Base-by-base conservation (phyloP, 2,888 invertebrate species). In the Noctua janthina region DNA sequence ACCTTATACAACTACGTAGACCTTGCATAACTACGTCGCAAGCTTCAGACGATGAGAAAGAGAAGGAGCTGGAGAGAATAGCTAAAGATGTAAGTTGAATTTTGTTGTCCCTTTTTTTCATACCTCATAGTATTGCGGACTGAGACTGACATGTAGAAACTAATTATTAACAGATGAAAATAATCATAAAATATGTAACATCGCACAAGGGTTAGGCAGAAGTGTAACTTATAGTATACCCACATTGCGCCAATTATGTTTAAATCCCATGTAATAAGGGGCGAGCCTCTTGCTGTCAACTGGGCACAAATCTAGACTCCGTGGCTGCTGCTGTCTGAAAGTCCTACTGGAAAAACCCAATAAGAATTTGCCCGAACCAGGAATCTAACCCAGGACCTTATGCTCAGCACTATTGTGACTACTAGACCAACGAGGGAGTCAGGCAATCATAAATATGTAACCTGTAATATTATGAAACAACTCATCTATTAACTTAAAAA, bases 61-160 rank as follows among this genome's bases (percentile, higher is more conserved):
- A 96, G 87, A 95, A 92, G 77, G 96, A 96, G 90, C 91, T 96
- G 13, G 94, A 94, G 82, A 93, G 93, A 83, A 95, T 96, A 71
- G 93, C 93, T 8, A 92, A 92, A 91, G 91, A 95, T 89, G 96
- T 96, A 92, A 91, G 94, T 35, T 39, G 59, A 17, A 6, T 56
- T 46, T 20, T 74, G 35, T 13, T 4, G 2, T 13, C n/a, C 6
- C 49, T n/a, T n/a, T 23, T n/a, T n/a, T 66, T 35, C 35, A 35
- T 35, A 35, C 1, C 0, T 3, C 15, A 29, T 39, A 1, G 20
- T 66, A 20, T 35, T 39, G 20, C 0, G 0, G 15, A 15, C 35
- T 64, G 17, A 35, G 8, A 64, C 35, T 62, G 15, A 17, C 17
- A 62, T 29, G 17, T 35, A 64, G 8, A 29, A 29, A 7, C 29